Evolutionary conservation across 2,113 vertebrate species (phyloP), one percentile per base, ranked within the genome.

Genomic region (Actinemys pallida): DNA sequence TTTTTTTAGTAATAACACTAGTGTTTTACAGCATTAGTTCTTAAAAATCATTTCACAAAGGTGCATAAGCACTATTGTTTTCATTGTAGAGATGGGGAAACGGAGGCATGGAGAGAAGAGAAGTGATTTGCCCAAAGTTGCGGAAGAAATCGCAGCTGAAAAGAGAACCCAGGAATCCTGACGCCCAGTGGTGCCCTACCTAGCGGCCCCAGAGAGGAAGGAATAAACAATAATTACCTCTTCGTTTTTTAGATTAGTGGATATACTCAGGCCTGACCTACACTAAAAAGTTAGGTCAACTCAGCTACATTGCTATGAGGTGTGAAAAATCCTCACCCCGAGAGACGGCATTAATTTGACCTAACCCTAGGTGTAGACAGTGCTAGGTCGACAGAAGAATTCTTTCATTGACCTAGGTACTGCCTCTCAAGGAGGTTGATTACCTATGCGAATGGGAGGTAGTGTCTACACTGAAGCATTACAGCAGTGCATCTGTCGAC

Each of bases 181-280:
- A 95, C 94, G 91, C 92, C 93, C 96, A 93, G 87, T 54, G 96
- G 65, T 96, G 92, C 89, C 92, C 96, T 96, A 95, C 96, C 89
- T 96, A 94, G 72, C 95, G 84, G 92, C 87, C 89, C 95, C 47
- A 0, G 78, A 45, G 24, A 96, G 93, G 90, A 96, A 84, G 86
- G 85, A 86, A 85, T 76, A 76, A 19, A 86, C 53, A 91, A 95
- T 96, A 25, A 45, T 76, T 91, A 91, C 96, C 92, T 96, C 95
- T 91, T 88, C 96, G 92, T 90, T 95, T 94, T 93, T 96, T 93
- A 96, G 95, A 96, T 94, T 95, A 96, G 94, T 83, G 65, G 87
- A 87, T 93, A 95, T 84, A 42, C 39, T 91, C 62, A n/a, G 7
- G 14, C 62, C 14, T n/a, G 35, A 31, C 31, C 62, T 19, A 69